Percentiles rank a stretch among this genome's conserved stretches.
These are phyloP conservation scores for Drosophila obscura DNA, from an alignment of 1,140 invertebrate genomes.

Conservation along the genomic window DNA sequence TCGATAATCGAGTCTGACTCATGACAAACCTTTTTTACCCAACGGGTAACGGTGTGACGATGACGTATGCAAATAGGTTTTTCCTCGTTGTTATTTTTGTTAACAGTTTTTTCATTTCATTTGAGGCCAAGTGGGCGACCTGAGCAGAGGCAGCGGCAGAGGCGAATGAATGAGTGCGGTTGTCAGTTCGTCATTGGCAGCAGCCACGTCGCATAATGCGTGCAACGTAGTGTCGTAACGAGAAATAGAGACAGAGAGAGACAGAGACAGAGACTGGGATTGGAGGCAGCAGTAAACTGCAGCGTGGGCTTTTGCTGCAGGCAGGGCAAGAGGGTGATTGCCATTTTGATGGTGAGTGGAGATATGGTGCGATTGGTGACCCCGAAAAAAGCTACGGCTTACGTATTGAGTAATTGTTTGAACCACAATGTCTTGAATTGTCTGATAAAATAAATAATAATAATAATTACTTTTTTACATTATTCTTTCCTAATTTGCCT, in stretches of 20 bases:
- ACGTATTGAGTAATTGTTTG: too few relatives aligned
- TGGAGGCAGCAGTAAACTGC: constrained; percentile 40
- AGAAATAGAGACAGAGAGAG: constrained; percentile 2
- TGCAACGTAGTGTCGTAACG: constrained; percentile 66
- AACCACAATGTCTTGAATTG: not conserved
- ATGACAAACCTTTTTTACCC: constrained; percentile 48
- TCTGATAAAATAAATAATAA: not conserved
- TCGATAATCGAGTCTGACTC: constrained; percentile 35
- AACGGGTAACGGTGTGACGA: not conserved
- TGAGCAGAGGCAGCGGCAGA: not conserved
- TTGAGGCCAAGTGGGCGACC: constrained; percentile 52
- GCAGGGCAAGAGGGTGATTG: too few relatives aligned
- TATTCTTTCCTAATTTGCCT: too few relatives aligned
- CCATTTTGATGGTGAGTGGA: constrained; percentile 3
- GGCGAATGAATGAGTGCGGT: constrained; percentile 16
- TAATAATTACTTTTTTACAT: not conserved
- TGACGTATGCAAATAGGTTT: constrained; percentile 53
- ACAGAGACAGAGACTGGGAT: not conserved
- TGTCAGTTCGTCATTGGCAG: constrained; percentile 26
- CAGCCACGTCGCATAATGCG: constrained; percentile 62
- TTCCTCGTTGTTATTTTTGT: constrained; percentile 28
- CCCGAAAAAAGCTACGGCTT: constrained; percentile 29
- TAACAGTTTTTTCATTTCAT: constrained; percentile 9
- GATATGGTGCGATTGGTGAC: constrained; percentile 20
- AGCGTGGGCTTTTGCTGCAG: not conserved